Evolutionary conservation across 1,140 invertebrate genomes (phyloP).

Genomic region (Papilio helenus): DNA sequence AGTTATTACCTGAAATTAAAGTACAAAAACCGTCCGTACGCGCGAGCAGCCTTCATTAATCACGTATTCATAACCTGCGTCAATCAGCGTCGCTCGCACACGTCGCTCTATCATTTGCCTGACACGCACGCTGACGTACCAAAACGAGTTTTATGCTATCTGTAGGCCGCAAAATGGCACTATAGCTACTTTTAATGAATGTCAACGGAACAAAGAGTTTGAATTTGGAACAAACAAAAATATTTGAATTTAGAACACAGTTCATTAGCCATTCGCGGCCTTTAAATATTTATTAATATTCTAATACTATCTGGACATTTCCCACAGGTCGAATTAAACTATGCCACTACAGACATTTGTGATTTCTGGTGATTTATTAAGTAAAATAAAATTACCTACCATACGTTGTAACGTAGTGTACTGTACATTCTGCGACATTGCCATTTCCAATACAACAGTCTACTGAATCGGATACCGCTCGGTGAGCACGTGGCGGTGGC

Average conservation of each 20-base stretch:
- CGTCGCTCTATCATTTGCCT: constrained; percentile 36
- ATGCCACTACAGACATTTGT: too few species aligned
- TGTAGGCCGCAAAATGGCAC: not conserved
- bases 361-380: too few species aligned
- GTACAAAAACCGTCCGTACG: constrained; percentile 58
- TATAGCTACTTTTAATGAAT: not conserved
- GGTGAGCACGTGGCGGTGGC: constrained; percentile 18
- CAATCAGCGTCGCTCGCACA: constrained; percentile 59
- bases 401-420: not conserved
- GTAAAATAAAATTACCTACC: not conserved
- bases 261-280: not conserved
- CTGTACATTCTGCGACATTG: not conserved
- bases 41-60: constrained; percentile 64
- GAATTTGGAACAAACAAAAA: not conserved
- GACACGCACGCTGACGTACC: constrained; percentile 37
- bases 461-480: not conserved
- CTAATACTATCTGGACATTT: not conserved
- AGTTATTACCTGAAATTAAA: constrained; percentile 61
- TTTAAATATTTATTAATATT: not conserved
- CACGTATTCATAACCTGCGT: constrained; percentile 71
- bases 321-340: too few species aligned
- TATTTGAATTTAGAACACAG: not conserved
- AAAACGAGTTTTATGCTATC: constrained; percentile 37
- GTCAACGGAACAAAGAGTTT: constrained; percentile 3
- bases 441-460: constrained; percentile 9